A percentile compares a stretch with the other conserved stretches of the same genome.
These are phyloP conservation scores for Saxicola maurus DNA, from an alignment of 2,797 vertebrate genomes.

Conservation along the genomic window DNA sequence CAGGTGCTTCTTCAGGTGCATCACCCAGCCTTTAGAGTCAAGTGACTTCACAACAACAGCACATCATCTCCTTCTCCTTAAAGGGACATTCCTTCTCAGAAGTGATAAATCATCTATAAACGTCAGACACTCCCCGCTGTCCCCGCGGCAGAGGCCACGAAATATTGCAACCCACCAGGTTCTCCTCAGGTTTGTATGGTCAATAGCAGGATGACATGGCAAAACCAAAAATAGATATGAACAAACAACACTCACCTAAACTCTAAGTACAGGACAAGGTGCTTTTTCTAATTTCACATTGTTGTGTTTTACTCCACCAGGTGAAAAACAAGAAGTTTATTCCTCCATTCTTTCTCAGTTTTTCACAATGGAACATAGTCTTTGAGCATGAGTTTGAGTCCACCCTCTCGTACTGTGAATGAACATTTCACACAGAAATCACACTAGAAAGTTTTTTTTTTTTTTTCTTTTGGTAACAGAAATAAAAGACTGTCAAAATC, in stretches of 20 bases:
- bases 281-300: constrained; percentile 51
- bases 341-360: background rate
- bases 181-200: background rate
- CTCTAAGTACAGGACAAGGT: constrained; percentile 59
- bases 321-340: background rate
- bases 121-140: constrained; percentile 12
- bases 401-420: constrained; percentile 5
- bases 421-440: constrained; percentile 28
- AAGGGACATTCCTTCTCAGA: constrained; percentile 53
- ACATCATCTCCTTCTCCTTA: constrained; percentile 6
- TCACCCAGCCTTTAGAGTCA: constrained; percentile 41
- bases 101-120: constrained; percentile 28
- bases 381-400: constrained; percentile 30
- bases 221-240: constrained; percentile 16
- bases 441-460: background rate
- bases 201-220: constrained; percentile 7
- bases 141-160: background rate
- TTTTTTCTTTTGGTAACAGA: background rate
- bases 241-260: constrained; percentile 52
- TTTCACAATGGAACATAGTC: constrained; percentile 19
- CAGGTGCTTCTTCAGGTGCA: constrained; percentile 37
- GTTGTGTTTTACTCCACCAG: constrained; percentile 31
- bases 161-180: constrained; percentile 24
- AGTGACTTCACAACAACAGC: constrained; percentile 30
- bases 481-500: constrained; percentile 65